These are phyloP conservation scores for Lathamus discolor DNA, from an alignment of 2,113 vertebrate genomes.

Conservation along the genomic window DNA sequence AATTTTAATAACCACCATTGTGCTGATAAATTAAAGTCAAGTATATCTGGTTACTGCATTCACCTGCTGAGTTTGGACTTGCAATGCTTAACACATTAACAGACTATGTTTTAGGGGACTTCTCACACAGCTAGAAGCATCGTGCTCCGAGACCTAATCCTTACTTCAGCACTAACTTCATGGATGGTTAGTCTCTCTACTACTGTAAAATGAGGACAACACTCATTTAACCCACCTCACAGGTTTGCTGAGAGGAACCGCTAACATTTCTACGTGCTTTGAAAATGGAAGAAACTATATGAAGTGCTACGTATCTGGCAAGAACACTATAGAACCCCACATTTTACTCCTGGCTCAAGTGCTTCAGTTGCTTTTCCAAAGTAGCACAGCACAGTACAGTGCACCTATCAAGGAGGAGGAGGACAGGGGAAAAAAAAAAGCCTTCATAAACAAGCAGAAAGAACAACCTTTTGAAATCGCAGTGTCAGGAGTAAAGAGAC, in stretches of 20 bases:
- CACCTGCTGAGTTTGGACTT: not conserved
- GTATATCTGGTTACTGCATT: not conserved
- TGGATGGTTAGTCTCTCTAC: slow-evolving; percentile 24
- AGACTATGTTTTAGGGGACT: slow-evolving; percentile 25
- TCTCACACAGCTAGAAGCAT: slow-evolving; percentile 23
- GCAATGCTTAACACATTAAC: slow-evolving; percentile 24
- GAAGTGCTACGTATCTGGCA: not conserved
- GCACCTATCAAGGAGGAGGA: not conserved
- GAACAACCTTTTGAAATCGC: not conserved
- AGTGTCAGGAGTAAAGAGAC: not conserved
- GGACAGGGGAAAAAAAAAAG: not conserved
- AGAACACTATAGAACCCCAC: not conserved
- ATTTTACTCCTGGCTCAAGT: not conserved
- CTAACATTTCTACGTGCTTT: not conserved
- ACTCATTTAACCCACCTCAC: slow-evolving; percentile 30
- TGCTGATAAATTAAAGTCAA: slow-evolving; percentile 33
- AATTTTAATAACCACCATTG: slow-evolving; percentile 29
- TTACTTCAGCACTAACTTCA: not conserved
- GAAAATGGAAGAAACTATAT: not conserved
- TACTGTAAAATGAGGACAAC: slow-evolving; percentile 40
- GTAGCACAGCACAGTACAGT: not conserved
- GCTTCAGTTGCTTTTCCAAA: not conserved
- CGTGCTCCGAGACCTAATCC: not conserved
- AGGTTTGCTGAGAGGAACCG: not conserved
- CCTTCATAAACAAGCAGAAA: not conserved